Base-by-base conservation (phyloP, 2,113 vertebrate species). In the Rhadina sibilatrix region DNA sequence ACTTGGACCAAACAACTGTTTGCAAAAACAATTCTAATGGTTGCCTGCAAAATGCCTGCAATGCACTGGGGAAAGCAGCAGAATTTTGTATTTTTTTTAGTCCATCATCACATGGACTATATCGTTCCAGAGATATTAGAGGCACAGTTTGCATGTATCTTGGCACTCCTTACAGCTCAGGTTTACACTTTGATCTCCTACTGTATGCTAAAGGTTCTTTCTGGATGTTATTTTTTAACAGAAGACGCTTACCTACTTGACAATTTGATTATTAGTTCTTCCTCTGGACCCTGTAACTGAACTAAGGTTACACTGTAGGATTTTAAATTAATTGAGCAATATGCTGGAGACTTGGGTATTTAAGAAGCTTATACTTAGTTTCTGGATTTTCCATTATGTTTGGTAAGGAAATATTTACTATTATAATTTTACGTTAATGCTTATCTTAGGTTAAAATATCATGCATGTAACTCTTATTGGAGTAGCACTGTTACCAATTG, bases 81-180 rank as follows among this genome's bases (percentile, higher is more conserved):
- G 52, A 87, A 71, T 14, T 53, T 80, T 10, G 23, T n/a, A 2
- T 28, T 28, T 47, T 47, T n/a, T 49, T 42, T 30, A 49, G 47
- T 49, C 47, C 47, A 49, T 50, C 49, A 27, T 9, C 20, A 40
- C 17, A 31, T 25, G 17, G 33, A 16, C 5, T 60, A 60, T 78
- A 74, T 15, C 2, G 8, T 2, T 50, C 14, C 20, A 30, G 31
- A 46, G n/a, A 50, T 23, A 40, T 0, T 0, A 44, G 47, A 89
- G 5, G 7, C 21, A 66, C 6, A 79, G 8, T 12, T 61, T 5
- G 0, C 28, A 23, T 10, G 17, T 5, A 30, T 20, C 16, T 22
- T 33, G 24, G 16, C 47, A 75, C n/a, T 24, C 12, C 21, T 77
- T 70, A 30, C 6, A 56, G 27, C 44, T 69, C 30, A 85, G 8